Conservation (phyloP, 37 sponge, comb jelly and placozoan species). For the Petrosia ficiformis region DNA sequence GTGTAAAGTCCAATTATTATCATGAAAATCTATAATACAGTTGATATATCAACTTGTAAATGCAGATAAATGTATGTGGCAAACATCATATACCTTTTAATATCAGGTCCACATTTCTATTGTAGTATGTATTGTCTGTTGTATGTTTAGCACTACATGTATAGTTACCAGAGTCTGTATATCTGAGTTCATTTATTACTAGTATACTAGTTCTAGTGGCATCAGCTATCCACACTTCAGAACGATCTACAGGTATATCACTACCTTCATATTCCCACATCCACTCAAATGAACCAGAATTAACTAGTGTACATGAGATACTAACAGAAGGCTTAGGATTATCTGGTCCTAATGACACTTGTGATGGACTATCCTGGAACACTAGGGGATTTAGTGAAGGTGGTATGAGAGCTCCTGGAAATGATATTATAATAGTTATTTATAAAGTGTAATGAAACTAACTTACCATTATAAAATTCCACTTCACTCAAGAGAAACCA, state of each 20-base stretch:
- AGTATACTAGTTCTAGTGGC: conserved; percentile 40
- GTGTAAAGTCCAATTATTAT: no score
- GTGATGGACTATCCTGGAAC: neutral
- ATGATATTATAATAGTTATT: neutral
- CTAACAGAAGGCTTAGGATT: neutral
- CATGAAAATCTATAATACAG: no score
- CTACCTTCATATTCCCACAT: conserved; percentile 15
- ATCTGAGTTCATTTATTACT: conserved; percentile 9
- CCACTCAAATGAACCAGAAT: conserved; percentile 25
- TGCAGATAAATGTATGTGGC: no score
- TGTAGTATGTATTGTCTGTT: neutral
- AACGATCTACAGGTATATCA: neutral
- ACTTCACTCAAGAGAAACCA: conserved; percentile 45
- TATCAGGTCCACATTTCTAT: no score
- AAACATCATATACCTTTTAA: no score
- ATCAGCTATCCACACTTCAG: neutral
- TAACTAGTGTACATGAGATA: conserved; percentile 30
- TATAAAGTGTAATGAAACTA: neutral
- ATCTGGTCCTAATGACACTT: conserved; percentile 12
- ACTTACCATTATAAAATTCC: conserved; percentile 1
- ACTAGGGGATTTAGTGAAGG: neutral
- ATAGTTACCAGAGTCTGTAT: conserved; percentile 21
- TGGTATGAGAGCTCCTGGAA: neutral
- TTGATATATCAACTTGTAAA: no score
- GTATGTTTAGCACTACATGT: conserved; percentile 22